Evolutionary conservation across 2,797 vertebrate genomes (phyloP), one percentile per base, ranked within the genome.

Genomic region (Prionace glauca): DNA sequence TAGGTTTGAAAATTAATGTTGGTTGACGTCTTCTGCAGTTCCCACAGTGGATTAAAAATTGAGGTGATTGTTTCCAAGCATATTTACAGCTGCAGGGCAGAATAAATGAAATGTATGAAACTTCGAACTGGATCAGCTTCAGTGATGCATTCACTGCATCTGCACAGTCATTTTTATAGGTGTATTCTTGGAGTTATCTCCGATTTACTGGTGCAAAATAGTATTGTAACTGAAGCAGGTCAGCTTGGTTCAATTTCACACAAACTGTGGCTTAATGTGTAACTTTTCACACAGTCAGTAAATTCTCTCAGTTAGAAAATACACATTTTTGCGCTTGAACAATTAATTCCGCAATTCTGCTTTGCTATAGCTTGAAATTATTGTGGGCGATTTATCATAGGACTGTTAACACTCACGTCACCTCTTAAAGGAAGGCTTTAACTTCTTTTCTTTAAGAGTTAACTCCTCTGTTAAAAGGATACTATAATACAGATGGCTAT

Each of bases 241-340:
- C 50, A 56, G 50, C 50, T 56, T 56, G 50, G 50, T 56, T 56
- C 50, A 56, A 56, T 97, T 96, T 96, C 18, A 74, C 96, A 45
- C 90, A 96, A 50, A 71, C 91, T 96, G 67, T 93, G 96, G 81
- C 41, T 36, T 95, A 95, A 95, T 94, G 50, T 90, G 95, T 96
- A 96, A 96, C 95, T 72, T 24, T 50, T 32, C 92, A 56, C 96
- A 56, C 96, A 96, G 90, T 96, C 95, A 96, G 81, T 79, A 29
- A 74, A 4, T 92, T 0, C 91, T 32, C 84, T 96, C 93, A 95
- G 96, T 72, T 71, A 96, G 41, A 95, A n/a, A 95, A 95, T 91
- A 96, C n/a, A 12, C 96, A 96, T 96, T 90, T 95, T 95, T 36
- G 94, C 95, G 67, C 62, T 69, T 96, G 84, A 95, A 95, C 95